A percentile compares a stretch with the other conserved stretches of the same genome.
phyloP scores from a whole-genome alignment of 2,888 invertebrate species.

The Spodoptera picta region DNA sequence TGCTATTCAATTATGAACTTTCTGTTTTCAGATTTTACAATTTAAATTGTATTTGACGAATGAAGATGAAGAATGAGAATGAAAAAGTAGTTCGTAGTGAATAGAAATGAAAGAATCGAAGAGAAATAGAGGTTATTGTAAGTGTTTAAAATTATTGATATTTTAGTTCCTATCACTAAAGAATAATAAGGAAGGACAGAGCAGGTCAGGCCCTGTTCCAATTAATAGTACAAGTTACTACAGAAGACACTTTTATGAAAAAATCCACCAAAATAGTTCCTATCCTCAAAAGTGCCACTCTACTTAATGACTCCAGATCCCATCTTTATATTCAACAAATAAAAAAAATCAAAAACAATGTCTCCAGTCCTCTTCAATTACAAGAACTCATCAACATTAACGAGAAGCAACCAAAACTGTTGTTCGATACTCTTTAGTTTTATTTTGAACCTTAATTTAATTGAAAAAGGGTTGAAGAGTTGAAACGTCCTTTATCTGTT shows the following conservation, averaged over 20 bases:
- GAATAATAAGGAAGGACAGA: no score
- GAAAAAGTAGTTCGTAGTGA: no score
- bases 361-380: conserved; percentile 16
- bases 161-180: no score
- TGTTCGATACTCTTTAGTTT: conserved; percentile 23
- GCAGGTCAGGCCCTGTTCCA: no score
- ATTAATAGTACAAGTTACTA: no score
- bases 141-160: no score
- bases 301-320: neutral
- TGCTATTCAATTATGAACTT: neutral
- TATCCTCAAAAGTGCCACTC: neutral
- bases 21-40: neutral
- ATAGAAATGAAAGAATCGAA: no score
- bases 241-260: no score
- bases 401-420: conserved; percentile 17
- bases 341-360: conserved; percentile 12
- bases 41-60: neutral
- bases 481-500: conserved; percentile 56
- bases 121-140: no score
- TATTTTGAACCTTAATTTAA: conserved; percentile 50
- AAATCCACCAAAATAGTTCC: no score
- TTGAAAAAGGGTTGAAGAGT: conserved; percentile 42
- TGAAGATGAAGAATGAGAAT: no score
- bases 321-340: neutral
- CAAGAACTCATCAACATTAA: conserved; percentile 29